These are phyloP conservation scores for Virgularia gustaviana DNA, from an alignment of 92 coral and sea anemone species.

Conservation along the genomic window DNA sequence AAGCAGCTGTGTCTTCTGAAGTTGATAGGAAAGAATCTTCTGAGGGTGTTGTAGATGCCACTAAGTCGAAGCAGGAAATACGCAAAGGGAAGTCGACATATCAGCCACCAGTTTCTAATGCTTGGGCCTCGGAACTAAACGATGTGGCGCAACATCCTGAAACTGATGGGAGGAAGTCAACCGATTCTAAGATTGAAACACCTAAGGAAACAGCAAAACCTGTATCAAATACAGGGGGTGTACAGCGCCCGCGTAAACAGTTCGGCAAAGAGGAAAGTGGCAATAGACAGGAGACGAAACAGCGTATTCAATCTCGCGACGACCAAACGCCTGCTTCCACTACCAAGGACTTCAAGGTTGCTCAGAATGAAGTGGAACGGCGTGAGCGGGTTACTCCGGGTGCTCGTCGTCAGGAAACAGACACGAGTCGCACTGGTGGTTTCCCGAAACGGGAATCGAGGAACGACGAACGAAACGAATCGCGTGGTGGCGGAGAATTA, in stretches of 20 bases:
- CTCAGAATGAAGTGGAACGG: conserved; percentile 1
- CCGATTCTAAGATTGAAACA: conserved; percentile 17
- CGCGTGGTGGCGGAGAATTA: neutral
- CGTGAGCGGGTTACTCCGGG: conserved; percentile 18
- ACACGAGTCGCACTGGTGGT: neutral
- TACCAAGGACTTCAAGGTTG: neutral
- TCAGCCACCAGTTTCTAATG: neutral
- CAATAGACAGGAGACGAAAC: neutral
- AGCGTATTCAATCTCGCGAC: neutral
- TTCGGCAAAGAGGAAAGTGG: neutral
- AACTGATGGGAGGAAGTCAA: conserved; percentile 10
- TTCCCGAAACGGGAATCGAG: conserved; percentile 6
- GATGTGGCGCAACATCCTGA: neutral
- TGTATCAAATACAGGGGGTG: neutral
- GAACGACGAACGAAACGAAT: neutral
- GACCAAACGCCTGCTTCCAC: conserved; percentile 6
- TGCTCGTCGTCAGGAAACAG: conserved; percentile 1
- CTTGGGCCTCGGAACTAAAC: conserved; percentile 16
- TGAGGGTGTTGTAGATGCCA: neutral
- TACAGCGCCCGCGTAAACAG: neutral
- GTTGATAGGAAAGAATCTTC: neutral
- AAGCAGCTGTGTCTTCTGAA: neutral
- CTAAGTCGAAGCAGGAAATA: neutral
- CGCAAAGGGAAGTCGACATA: no score
- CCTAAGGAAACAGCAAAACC: neutral